Base-by-base conservation (phyloP, 1,140 invertebrate species). In the Laupala kohalensis region DNA sequence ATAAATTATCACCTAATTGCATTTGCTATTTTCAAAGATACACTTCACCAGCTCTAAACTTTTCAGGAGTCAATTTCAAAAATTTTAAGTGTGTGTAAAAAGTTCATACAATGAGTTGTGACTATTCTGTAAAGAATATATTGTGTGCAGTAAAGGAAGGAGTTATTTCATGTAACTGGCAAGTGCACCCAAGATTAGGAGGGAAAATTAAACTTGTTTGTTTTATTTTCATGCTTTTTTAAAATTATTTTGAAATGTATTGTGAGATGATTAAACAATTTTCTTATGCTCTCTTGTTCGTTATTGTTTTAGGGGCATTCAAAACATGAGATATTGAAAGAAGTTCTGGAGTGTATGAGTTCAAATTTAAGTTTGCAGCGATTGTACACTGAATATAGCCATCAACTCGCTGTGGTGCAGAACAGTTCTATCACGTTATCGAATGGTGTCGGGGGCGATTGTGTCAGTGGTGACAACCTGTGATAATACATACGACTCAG, bases 371-470 rank as follows among this genome's bases (percentile, higher is more conserved):
- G 23, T 23, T 53, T 73, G 29, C 72, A 73, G 28, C 26, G 72
- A 25, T 62, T 73, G 19, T 73, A 73, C 69, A 73, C 30, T 26
- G 72, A 73, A 63, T 73, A 73, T 37, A 73, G 67, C 67, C 69
- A 71, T 67, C 72, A 73, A 28, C 29, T 73, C n/a, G 63, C 67
- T 23, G 29, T 68, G 27, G n/a, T 68, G 27, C 9, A 53, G 19
- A 53, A 53, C 19, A 53, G 37, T 53, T 9, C 37, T 53, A 13
- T 19, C 9, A 53, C 9, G 9, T 53, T 53, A 53, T 53, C 37
- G 9, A 53, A 53, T 53, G 37, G 37, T 4, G 37, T 53, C 19
- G 37, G 9, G 9, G 37, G 19, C 9, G 9, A 9, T 1, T 53
- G 37, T 53, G 37, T 9, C 19, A 19, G 19, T 13, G 19, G 9